These are phyloP conservation scores for Lutjanus erythropterus DNA, from an alignment of 2,113 vertebrate genomes.

Conservation along the genomic window DNA sequence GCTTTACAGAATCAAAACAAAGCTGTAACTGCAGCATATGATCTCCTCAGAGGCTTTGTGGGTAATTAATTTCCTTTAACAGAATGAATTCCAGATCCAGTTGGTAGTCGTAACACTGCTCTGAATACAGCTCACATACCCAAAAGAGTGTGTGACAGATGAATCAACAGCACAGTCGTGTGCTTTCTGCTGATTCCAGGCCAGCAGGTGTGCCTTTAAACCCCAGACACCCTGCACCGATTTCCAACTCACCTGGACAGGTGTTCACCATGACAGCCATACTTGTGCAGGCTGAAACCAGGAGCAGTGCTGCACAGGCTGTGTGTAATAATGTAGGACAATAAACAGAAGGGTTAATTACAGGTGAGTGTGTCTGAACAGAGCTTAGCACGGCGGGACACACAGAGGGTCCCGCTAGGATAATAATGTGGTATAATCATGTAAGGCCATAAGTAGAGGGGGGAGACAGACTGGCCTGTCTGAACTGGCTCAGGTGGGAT, in stretches of 20 bases:
- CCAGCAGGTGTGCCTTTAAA: slow-evolving; percentile 45
- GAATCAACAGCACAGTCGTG: background rate
- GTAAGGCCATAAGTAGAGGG: slow-evolving; percentile 61
- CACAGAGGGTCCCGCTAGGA: slow-evolving; percentile 36
- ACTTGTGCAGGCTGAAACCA: slow-evolving; percentile 25
- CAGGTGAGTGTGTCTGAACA: slow-evolving; percentile 56
- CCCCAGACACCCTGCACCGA: slow-evolving; percentile 26
- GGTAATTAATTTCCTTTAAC: slow-evolving; percentile 11
- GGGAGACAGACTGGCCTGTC: slow-evolving; percentile 44
- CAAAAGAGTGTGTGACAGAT: background rate
- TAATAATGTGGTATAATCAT: slow-evolving; percentile 74
- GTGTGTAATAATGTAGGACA: slow-evolving; percentile 67
- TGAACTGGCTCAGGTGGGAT: slow-evolving; percentile 49
- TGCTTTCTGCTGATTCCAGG: slow-evolving; percentile 1
- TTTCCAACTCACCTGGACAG: slow-evolving; percentile 66
- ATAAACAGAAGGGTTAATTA: slow-evolving; percentile 65
- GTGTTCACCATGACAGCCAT: slow-evolving; percentile 44
- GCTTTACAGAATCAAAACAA: slow-evolving; percentile 52
- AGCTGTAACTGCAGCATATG: slow-evolving; percentile 33
- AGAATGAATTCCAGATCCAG: slow-evolving; percentile 6
- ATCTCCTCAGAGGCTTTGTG: slow-evolving; percentile 24
- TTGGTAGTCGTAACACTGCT: background rate
- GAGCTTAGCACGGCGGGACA: slow-evolving; percentile 60
- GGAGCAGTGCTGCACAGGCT: slow-evolving; percentile 8
- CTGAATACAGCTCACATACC: background rate